Base-by-base conservation (phyloP, 2,888 invertebrate genomes). In the Fissipunctia ypsillon region DNA sequence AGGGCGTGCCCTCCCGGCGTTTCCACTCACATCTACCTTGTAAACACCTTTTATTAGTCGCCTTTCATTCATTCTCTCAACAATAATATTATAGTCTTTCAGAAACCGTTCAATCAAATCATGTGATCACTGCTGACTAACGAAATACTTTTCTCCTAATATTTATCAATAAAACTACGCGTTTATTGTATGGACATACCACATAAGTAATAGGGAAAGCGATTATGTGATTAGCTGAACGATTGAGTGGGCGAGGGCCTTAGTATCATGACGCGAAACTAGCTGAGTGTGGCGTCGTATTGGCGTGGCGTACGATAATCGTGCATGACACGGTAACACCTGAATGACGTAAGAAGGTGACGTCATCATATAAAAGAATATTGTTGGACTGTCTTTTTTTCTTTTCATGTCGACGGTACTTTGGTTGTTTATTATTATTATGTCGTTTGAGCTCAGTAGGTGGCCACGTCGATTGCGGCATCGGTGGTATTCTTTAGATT, bases 161-260 rank as follows among this genome's bases (percentile, higher is more conserved):
- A 72, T 41, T 52, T 25, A 16, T 59, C 31, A 31, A 52, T 54
- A 48, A 45, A 48, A 50, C 19, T 50, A 38, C 66, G 14, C 6
- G 16, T 9, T 6, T 73, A 68, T 75, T 73, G 65, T 72, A 60
- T 50, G 43, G 25, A 41, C 45, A 65, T 66, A 74, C 22, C 35
- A 57, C 25, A 59, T 35, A 64, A 64, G 52, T 78, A 65, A 79
- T 75, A 31, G 59, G 14, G 2, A 52, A 14, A 69, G 66, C 69
- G 61, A 81, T 79, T 69, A 81, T 66, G n/a, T n/a, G 69, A 70
- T 76, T 63, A 63, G 66, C 56, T 38, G 61, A 52, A 31, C 63
- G 50, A 76, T 59, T 19, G 69, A 67, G 63, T 66, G 52, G 66
- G 63, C 10, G 48, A 66, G 3, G 6, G 31, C 43, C 63, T 69